These are phyloP conservation scores for Bothrops jararaca DNA, from an alignment of 2,113 vertebrate genomes.

Conservation along the genomic window DNA sequence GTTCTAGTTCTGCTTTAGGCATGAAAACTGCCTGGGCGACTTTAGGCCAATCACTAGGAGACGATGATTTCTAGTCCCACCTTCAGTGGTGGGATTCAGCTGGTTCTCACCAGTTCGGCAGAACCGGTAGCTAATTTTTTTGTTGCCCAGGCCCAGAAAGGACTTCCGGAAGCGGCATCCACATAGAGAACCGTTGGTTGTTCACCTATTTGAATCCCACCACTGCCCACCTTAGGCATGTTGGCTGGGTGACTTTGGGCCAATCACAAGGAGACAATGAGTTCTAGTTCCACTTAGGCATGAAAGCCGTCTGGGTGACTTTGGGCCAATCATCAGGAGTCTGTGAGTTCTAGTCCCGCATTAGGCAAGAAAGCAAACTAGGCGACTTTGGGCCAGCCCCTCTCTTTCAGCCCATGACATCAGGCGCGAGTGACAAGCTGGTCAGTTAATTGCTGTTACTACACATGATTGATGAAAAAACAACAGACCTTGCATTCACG, in stretches of 20 bases:
- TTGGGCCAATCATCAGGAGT: not conserved
- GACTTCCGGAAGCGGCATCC: too few species aligned
- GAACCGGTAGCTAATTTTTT: too few species aligned
- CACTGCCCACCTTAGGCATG: not conserved
- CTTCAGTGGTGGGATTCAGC: too few species aligned
- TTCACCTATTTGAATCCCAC: too few species aligned
- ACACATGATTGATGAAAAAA: not conserved
- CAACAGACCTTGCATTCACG: too few species aligned
- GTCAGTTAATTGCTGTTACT: not conserved
- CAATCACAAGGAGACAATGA: not conserved
- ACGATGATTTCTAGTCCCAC: too few species aligned
- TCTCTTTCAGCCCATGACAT: too few species aligned
- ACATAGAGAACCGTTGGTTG: too few species aligned
- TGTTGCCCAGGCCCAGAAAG: too few species aligned
- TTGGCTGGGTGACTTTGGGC: not conserved
- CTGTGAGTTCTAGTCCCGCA: not conserved
- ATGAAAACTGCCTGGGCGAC: not conserved
- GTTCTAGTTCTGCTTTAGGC: not conserved
- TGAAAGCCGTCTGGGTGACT: not conserved
- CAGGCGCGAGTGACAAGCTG: not conserved
- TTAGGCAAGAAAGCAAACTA: not conserved
- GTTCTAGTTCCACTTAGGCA: not conserved
- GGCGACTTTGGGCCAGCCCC: not conserved
- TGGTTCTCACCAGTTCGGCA: too few species aligned
- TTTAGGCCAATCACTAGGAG: not conserved